Base-by-base conservation (phyloP, 2,888 invertebrate species). In the Halocaridina rubra region DNA sequence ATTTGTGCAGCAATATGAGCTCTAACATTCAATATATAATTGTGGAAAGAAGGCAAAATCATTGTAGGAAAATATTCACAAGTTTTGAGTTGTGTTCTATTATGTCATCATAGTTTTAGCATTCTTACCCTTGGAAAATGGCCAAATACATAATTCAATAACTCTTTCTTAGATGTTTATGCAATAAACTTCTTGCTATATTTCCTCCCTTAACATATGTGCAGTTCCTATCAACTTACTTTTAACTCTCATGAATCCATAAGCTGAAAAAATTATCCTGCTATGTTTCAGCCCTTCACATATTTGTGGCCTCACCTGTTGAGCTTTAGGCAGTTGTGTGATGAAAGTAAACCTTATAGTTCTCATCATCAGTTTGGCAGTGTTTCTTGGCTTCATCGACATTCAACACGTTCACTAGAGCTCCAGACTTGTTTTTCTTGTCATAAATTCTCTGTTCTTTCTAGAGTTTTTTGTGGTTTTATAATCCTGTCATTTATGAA, bases 261-360 rank as follows among this genome's bases (percentile, higher is more conserved):
- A 57, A 78, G 71, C 82, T 82, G 82, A 77, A 39, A 82, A n/a
- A 57, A 53, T 77, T 77, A 69, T 77, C 82, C 30, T 59, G 53
- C 76, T 72, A 61, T 78, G 19, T 82, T 78, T 76, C 67, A 67
- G 78, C 61, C 61, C 75, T 80, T 57, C 39, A 64, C 69, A 74
- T 67, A 76, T 75, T 80, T 80, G 84, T 80, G 84, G 67, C 67
- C 29, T 75, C 67, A 80, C 69, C 75, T 53, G 22, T 75, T 46
- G 71, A 79, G 79, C 82, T 82, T 82, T 53, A 33, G 75, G 77
- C 77, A 39, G 46, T 77, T 39, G 19, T 46, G 16, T 46, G n/a
- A n/a, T n/a, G n/a, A n/a, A n/a, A n/a, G n/a, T n/a, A n/a, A 19
- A 22, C n/a, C 57, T 57, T 57, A 57, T 7, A 57, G 19, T 19